Conservation (phyloP, 64 coral and sea anemone species). For the Stichodactyla mertensii region DNA sequence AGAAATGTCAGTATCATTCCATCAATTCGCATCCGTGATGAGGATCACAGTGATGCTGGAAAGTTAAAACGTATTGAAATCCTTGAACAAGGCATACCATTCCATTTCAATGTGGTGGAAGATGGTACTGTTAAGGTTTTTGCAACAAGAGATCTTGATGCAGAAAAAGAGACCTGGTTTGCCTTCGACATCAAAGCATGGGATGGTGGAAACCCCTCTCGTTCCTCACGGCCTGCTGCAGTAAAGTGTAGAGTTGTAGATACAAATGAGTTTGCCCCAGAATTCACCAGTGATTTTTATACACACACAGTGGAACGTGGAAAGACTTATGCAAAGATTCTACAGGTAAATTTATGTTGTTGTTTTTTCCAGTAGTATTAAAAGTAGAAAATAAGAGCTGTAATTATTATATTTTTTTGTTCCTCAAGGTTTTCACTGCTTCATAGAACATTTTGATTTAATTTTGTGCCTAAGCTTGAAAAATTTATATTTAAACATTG, state of each 20-base stretch:
- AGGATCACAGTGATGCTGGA: constrained; percentile 65
- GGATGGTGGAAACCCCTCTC: constrained; percentile 64
- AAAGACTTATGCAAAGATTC: constrained; percentile 35
- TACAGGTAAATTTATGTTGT: constrained; percentile 34
- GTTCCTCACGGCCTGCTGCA: constrained; percentile 45
- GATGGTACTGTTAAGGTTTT: constrained; percentile 58
- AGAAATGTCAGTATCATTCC: constrained; percentile 54
- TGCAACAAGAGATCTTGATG: constrained; percentile 69
- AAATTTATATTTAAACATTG: too few species aligned
- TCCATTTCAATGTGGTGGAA: constrained; percentile 56
- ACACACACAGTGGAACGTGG: constrained; percentile 54
- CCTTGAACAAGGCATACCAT: constrained; percentile 64
- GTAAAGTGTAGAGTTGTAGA: constrained; percentile 79
- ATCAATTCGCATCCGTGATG: constrained; percentile 45
- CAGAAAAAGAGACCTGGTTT: constrained; percentile 55
- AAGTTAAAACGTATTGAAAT: constrained; percentile 60
- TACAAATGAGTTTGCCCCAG: constrained; percentile 80
- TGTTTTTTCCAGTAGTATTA: too few species aligned
- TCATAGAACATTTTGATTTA: too few species aligned
- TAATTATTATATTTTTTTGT: too few species aligned
- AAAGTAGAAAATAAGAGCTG: too few species aligned
- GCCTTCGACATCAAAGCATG: constrained; percentile 78
- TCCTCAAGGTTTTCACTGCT: too few species aligned
- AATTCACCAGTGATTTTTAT: constrained; percentile 57
- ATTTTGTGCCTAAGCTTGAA: too few species aligned